Base-by-base conservation (phyloP, 2,888 invertebrate genomes). In the Drepana falcataria region DNA sequence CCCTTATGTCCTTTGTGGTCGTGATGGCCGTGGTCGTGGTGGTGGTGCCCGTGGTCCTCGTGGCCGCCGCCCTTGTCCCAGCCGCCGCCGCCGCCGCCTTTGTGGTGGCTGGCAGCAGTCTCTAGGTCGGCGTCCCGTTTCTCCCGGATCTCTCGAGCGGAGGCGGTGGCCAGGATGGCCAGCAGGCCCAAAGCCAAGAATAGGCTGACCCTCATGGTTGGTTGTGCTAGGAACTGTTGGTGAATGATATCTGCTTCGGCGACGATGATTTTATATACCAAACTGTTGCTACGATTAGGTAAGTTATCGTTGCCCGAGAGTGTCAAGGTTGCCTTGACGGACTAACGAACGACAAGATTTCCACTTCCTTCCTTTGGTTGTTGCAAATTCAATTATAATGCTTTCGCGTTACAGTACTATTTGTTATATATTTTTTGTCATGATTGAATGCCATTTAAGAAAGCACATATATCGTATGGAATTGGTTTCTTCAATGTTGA, bases 1-100 rank as follows among this genome's bases (percentile, higher is more conserved):
- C 90, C 86, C 63, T 93, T 92, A 79, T 94, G 93, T 2, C 92
- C 92, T 60, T 93, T 93, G 58, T 93, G 92, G 9, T 90, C 92
- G 64, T 93, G 92, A 53, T 92, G 92, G 0, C 93, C 93, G 59
- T 92, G 88, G 49, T 90, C 83, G 52, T 84, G 82, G 69, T 91
- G 91, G 56, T 93, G 91, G 56, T 91, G 92, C 2, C 85, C 82
- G 62, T 93, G 90, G 55, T 92, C 85, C 58, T 93, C 91, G 55
- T 91, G 87, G 1, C 92, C 92, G 6, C 91, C 92, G 34, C 93
- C 93, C 51, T 63, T 63, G 48, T 65, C 64, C 57, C 60, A 59
- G 56, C 54, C 3, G 1, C 92, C 92, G 6, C 91, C 92, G 35
- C 93, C 93, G 52, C 63, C 61, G 44, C 63, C 66, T 57, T 60